These are phyloP conservation scores for Phyllopteryx taeniolatus DNA, from an alignment of 2,113 vertebrate species.

Conservation along the genomic window DNA sequence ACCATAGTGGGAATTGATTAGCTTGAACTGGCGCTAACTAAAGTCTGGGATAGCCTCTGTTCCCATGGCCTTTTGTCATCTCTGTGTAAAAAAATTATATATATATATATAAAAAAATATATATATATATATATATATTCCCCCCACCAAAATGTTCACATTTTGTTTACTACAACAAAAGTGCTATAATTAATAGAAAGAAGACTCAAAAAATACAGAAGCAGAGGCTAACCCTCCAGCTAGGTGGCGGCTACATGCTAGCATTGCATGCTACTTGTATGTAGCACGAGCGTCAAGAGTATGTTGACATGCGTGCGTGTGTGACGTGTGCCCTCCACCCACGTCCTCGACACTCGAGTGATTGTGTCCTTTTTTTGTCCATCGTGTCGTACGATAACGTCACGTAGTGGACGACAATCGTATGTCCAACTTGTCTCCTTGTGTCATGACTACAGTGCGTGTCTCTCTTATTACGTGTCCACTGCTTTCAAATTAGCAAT, in stretches of 20 bases:
- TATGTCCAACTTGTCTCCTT: conserved; percentile 44
- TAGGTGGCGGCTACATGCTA: conserved; percentile 17
- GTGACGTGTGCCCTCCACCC: conserved; percentile 41
- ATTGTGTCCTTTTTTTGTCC: conserved; percentile 39
- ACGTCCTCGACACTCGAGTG: conserved; percentile 9
- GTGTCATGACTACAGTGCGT: conserved; percentile 27
- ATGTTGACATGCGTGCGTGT: conserved; percentile 64
- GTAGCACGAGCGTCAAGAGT: conserved; percentile 63
- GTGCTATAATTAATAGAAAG: not conserved
- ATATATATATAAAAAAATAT: not conserved
- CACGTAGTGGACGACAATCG: conserved; percentile 16
- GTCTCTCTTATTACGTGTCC: not conserved
- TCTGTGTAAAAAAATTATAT: not conserved
- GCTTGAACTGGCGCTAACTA: conserved; percentile 7
- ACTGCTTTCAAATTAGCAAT: not conserved
- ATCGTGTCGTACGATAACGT: conserved; percentile 25
- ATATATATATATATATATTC: not conserved
- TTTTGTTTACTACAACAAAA: not conserved
- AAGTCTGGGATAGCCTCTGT: conserved; percentile 42
- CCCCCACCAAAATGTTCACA: not conserved
- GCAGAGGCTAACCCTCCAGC: conserved; percentile 43
- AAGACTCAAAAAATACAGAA: conserved; percentile 3
- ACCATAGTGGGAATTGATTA: conserved; percentile 32
- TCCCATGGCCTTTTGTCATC: conserved; percentile 13
- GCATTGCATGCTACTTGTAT: conserved; percentile 74